These are phyloP conservation scores for Leucoptera coffeella DNA, from an alignment of 2,888 invertebrate species.

Conservation along the genomic window DNA sequence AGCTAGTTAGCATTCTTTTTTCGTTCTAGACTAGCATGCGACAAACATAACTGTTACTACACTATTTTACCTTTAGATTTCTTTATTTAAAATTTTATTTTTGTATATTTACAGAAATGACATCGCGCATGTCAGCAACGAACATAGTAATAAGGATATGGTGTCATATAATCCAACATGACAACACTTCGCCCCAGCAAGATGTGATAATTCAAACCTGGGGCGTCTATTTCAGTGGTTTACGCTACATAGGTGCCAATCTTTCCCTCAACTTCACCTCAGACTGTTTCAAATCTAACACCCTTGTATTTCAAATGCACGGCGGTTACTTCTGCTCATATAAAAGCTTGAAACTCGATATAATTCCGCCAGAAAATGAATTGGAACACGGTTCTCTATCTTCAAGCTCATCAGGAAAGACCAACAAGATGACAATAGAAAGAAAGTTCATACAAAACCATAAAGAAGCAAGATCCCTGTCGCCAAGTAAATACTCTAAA, in stretches of 20 bases:
- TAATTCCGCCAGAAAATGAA: constrained; percentile 38
- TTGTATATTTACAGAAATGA: no score
- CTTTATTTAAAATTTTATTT: no score
- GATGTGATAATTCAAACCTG: constrained; percentile 69
- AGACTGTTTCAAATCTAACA: constrained; percentile 62
- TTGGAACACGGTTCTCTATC: constrained; percentile 32
- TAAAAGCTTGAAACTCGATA: constrained; percentile 42
- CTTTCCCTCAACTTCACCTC: constrained; percentile 62
- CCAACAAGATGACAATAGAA: constrained; percentile 30
- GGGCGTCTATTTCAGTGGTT: constrained; percentile 80
- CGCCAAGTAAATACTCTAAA: constrained; percentile 25
- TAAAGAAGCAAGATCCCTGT: constrained; percentile 27
- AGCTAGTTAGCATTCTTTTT: no score
- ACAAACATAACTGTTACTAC: no score
- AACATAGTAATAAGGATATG: constrained; percentile 43
- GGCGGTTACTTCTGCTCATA: constrained; percentile 77
- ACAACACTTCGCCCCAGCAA: constrained; percentile 14
- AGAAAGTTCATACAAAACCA: constrained; percentile 20
- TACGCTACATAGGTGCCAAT: constrained; percentile 69
- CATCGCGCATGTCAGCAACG: constrained; percentile 37
- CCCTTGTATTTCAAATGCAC: constrained; percentile 80
- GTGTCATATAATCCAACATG: constrained; percentile 25
- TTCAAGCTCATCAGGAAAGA: constrained; percentile 32
- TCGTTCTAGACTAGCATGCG: no score
- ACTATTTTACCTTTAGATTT: no score